Percentiles rank a stretch among this genome's conserved stretches.
phyloP scores from a whole-genome alignment of 2,888 invertebrate species.

The Trissolcus japonicus region DNA sequence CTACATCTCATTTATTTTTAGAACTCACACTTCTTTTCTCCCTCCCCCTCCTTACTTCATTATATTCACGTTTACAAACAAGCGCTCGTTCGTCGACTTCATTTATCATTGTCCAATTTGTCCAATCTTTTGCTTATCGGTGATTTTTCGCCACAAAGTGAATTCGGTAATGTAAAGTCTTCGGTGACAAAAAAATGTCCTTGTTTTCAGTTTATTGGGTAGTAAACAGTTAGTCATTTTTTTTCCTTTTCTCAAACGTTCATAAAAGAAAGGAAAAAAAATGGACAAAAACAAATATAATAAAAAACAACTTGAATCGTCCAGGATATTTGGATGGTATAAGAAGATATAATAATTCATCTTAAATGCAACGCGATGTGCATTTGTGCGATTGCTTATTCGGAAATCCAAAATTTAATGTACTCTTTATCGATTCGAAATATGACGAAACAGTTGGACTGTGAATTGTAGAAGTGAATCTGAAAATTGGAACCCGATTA shows the following conservation, averaged over 20 bases:
- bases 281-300: too few relatives aligned
- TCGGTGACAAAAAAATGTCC: too few relatives aligned
- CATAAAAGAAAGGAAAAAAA: too few relatives aligned
- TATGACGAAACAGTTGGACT: conserved; percentile 26
- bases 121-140: background rate
- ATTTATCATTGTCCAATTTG: conserved; percentile 9
- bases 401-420: conserved; percentile 1
- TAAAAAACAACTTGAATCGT: too few relatives aligned
- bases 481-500: conserved; percentile 64
- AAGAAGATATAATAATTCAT: too few relatives aligned
- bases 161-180: too few relatives aligned
- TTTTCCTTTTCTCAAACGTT: too few relatives aligned
- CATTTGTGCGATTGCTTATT: conserved; percentile 23
- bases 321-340: too few relatives aligned
- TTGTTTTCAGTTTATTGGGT: too few relatives aligned
- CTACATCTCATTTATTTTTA: conserved; percentile 51
- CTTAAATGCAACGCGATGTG: too few relatives aligned
- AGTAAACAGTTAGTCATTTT: too few relatives aligned
- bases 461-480: conserved; percentile 46
- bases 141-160: background rate
- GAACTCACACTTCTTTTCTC: conserved; percentile 33
- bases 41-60: conserved; percentile 8
- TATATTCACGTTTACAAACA: conserved; percentile 37
- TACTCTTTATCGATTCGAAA: conserved; percentile 5
- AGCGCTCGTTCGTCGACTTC: conserved; percentile 17